These are phyloP conservation scores for Galeruca laticollis DNA, from an alignment of 2,888 invertebrate species.

Conservation along the genomic window DNA sequence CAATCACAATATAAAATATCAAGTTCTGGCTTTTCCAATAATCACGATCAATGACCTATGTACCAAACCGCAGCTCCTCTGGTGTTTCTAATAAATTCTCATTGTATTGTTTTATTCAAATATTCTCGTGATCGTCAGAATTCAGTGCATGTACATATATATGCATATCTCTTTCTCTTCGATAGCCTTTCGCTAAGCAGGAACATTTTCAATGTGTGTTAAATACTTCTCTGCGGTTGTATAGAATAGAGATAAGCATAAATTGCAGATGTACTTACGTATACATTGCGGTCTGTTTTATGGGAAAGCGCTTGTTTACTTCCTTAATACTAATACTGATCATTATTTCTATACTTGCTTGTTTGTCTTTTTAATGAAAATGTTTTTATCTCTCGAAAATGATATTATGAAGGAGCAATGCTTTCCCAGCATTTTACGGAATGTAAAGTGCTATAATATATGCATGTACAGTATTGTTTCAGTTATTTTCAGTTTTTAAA, in stretches of 20 bases:
- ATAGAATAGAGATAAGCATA: constrained; percentile 15
- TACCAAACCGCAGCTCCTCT: neutral
- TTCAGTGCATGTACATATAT: neutral
- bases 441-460: no score
- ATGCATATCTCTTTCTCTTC: neutral
- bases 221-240: constrained; percentile 6
- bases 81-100: no score
- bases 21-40: neutral
- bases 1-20: no score
- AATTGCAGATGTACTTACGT: neutral
- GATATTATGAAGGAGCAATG: no score
- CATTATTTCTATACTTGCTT: neutral
- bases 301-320: constrained; percentile 2
- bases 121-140: constrained; percentile 1
- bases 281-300: constrained; percentile 3
- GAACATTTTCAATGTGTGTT: constrained; percentile 1
- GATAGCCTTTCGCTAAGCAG: neutral
- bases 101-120: neutral
- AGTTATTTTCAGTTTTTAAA: no score
- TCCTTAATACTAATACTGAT: neutral
- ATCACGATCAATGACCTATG: neutral
- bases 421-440: no score
- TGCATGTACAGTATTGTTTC: no score
- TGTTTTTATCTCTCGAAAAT: no score
- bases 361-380: no score